Evolutionary conservation across 2,113 vertebrate genomes (phyloP), one percentile per base, ranked within the genome.

Genomic region (Neolamprologus caudopunctatus): DNA sequence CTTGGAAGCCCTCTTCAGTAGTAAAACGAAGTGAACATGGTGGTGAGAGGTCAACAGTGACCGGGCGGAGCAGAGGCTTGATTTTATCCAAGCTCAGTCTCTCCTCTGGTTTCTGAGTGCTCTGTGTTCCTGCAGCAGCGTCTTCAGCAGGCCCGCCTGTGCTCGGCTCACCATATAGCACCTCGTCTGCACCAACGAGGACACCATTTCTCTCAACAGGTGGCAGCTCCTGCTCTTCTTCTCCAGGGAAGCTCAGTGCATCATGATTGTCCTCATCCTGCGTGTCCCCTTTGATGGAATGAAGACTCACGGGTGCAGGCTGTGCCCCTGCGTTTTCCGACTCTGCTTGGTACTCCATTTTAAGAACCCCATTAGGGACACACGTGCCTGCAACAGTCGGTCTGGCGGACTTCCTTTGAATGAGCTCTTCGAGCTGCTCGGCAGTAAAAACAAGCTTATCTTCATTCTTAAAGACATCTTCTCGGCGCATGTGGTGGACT

Each of bases 401-500:
- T 24, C 92, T 84, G 6, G 95, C 95, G 0, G 96, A 97, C 89
- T 96, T 96, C 88, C 92, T 96, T 54, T 96, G 96, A 85, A 97
- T 97, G 35, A 97, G 85, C 42, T 96, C 96, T 79, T 97, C 97
- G 0, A 97, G 95, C 82, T 95, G 86, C 86, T 97, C 96, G 2
- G 95, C 95, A 14, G 79, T 96, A 57, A 94, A 95, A 58, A 98
- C 95, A 5, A 99, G 97, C 12, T 96, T 97, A 37, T 96, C 94
- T 14, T 96, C 88, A 79, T 97, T 96, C 2, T 96, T 95, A 9
- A 87, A 85, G 12, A 98, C 91, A 10, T 97, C 95, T 40, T 89
- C 80, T 19, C 92, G 93, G 11, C 91, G 85, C 96, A 99, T 97
- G 88, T 95, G 96, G 91, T 99, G 99, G 2, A 97, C 97, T 4